Evolutionary conservation across 1,140 invertebrate genomes (phyloP).

Genomic region (Neodiprion virginianus): DNA sequence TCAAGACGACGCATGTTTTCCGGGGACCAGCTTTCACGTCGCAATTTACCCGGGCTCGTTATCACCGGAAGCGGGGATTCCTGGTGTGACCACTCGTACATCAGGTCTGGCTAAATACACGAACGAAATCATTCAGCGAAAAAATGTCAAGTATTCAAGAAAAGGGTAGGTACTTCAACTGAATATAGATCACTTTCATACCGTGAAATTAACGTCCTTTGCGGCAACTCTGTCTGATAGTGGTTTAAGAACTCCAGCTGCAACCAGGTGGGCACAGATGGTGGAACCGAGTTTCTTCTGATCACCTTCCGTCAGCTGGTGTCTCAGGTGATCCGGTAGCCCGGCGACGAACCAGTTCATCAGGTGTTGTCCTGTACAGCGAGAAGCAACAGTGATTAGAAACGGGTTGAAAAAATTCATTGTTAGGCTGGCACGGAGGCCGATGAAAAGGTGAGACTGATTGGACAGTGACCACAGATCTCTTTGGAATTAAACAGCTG

Average conservation of each 20-base stretch:
- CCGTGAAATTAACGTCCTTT: conserved; percentile 76
- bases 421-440: background rate
- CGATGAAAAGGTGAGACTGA: background rate
- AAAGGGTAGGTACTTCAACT: too few species aligned
- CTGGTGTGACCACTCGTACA: conserved; percentile 88
- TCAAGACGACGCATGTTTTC: conserved; percentile 37
- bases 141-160: too few species aligned
- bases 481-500: too few species aligned
- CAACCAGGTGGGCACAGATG: conserved; percentile 89
- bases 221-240: conserved; percentile 74
- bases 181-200: conserved; percentile 57
- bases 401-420: background rate
- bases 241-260: conserved; percentile 83
- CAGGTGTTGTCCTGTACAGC: conserved; percentile 83
- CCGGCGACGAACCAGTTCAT: conserved; percentile 87
- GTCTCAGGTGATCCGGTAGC: conserved; percentile 72
- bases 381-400: conserved; percentile 14
- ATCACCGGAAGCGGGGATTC: conserved; percentile 71
- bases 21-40: conserved; percentile 63
- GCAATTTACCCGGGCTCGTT: conserved; percentile 74
- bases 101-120: conserved; percentile 77
- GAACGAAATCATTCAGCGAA: conserved; percentile 23
- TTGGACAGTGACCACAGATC: background rate
- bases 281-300: conserved; percentile 77
- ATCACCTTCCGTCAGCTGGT: conserved; percentile 71